Percentiles rank a stretch among this genome's conserved stretches.
Conservation (phyloP, 2,888 invertebrate genomes). For the Scaptomyza tumidula region DNA sequence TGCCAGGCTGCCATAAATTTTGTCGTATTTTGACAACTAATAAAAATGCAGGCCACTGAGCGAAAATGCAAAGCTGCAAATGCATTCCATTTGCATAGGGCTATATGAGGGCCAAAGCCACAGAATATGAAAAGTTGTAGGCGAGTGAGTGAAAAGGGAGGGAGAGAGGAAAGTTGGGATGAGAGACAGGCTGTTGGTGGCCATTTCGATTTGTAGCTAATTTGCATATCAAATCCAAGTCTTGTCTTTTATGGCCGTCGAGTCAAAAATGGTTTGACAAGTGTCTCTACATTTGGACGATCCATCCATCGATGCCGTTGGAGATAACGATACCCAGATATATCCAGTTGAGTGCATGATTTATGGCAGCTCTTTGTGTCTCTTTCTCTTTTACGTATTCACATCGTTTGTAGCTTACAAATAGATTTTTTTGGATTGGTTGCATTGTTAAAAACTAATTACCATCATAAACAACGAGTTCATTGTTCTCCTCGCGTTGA, state of each 20-base stretch:
- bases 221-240: slow-evolving; percentile 63
- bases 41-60: slow-evolving; percentile 73
- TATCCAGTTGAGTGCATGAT: slow-evolving; percentile 49
- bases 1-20: slow-evolving; percentile 74
- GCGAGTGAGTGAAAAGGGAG: background rate
- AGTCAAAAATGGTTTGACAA: slow-evolving; percentile 61
- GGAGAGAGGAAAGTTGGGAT: background rate
- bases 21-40: slow-evolving; percentile 74
- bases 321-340: slow-evolving; percentile 6
- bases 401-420: slow-evolving; percentile 38
- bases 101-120: background rate
- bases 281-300: slow-evolving; percentile 54
- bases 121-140: background rate
- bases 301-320: slow-evolving; percentile 26
- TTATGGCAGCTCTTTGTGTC: slow-evolving; percentile 51
- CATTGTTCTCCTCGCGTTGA: slow-evolving; percentile 27
- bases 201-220: slow-evolving; percentile 62
- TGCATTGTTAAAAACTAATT: slow-evolving; percentile 63
- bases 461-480: slow-evolving; percentile 53
- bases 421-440: slow-evolving; percentile 28
- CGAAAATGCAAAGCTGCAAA: slow-evolving; percentile 56
- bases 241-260: slow-evolving; percentile 39
- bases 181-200: slow-evolving; percentile 10
- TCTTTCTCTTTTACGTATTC: slow-evolving; percentile 10
- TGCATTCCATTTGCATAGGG: slow-evolving; percentile 61